A percentile compares a stretch with the other conserved stretches of the same genome.
Conservation (phyloP, 2,113 vertebrate genomes). For the Scartelaos histophorus region DNA sequence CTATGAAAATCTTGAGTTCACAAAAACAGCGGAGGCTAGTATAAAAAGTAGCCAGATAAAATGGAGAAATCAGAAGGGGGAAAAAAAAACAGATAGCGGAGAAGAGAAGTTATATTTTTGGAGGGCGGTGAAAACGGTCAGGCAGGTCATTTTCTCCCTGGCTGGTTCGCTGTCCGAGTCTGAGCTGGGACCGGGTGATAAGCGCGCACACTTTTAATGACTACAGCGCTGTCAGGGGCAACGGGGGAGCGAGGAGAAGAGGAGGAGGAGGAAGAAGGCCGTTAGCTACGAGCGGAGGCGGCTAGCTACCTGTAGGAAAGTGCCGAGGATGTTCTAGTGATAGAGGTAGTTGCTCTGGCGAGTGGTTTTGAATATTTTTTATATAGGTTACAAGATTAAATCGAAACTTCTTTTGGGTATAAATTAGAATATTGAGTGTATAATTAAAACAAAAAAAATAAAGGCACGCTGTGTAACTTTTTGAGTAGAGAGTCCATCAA, state of each 20-base stretch:
- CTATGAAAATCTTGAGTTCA: neutral
- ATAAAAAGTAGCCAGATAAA: constrained; percentile 1
- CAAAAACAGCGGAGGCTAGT: neutral
- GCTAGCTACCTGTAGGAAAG: constrained; percentile 86
- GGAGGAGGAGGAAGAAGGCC: neutral
- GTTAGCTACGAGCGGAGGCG: constrained; percentile 9
- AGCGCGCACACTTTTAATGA: constrained; percentile 31
- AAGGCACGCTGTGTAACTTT: no score
- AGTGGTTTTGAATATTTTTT: neutral
- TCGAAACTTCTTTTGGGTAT: no score
- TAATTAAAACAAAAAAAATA: no score
- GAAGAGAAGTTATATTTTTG: neutral
- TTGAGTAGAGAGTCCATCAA: no score
- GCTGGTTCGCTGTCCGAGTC: constrained; percentile 51
- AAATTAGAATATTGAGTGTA: no score
- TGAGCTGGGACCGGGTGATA: constrained; percentile 61
- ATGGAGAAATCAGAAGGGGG: neutral
- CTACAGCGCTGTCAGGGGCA: constrained; percentile 38
- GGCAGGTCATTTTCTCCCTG: constrained; percentile 59
- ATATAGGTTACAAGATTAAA: neutral
- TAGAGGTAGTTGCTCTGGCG: constrained; percentile 91
- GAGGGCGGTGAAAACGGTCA: constrained; percentile 17
- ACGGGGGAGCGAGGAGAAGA: constrained; percentile 9
- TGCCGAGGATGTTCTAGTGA: constrained; percentile 84
- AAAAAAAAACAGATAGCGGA: neutral